Evolutionary conservation across 2,113 vertebrate genomes (phyloP), one percentile per base, ranked within the genome.

Genomic region (Erythrolamprus reginae): DNA sequence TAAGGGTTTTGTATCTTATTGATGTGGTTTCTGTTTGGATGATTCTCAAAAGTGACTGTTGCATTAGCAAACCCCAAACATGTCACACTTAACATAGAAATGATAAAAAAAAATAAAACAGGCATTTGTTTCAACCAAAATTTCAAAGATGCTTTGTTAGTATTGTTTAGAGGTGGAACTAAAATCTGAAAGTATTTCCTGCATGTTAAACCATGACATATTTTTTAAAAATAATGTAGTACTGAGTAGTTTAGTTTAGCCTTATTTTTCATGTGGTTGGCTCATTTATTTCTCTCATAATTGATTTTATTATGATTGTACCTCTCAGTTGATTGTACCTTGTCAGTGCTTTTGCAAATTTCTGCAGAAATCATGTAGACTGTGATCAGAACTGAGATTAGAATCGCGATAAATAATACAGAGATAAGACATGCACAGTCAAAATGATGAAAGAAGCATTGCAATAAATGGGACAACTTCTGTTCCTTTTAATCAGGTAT

Each of bases 1-100:
- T 94, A 96, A 96, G 96, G 97, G 97, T 96, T 97, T 97, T 38
- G 94, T 97, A 95, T 95, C 95, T 95, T 94, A 95, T 95, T 96
- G 95, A 95, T 97, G 95, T 96, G 95, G 95, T 96, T 97, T 96
- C 93, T 94, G 92, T 96, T 97, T 96, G 95, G 96, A 94, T 95
- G 94, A 95, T 96, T 96, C 96, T 95, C 95, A 93, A 95, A 96
- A 96, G 93, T 92, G 91, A 96, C 94, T 95, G 94, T 92, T 89
- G 94, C 91, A 94, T 97, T 95, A 96, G 95, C 94, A 91, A 92
- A 93, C 90, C 95, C 95, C 92, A 97, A 97, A 97, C 95, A 96
- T 92, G 82, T 92, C 89, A 90, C 93, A 86, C 84, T 12, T 51
- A 88, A 89, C 77, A 89, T 88, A 88, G 45, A 42, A 90, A 48